phyloP scores from a whole-genome alignment of 53 echinoderm and acorn worm genomes.

The Holothuria scabra region DNA sequence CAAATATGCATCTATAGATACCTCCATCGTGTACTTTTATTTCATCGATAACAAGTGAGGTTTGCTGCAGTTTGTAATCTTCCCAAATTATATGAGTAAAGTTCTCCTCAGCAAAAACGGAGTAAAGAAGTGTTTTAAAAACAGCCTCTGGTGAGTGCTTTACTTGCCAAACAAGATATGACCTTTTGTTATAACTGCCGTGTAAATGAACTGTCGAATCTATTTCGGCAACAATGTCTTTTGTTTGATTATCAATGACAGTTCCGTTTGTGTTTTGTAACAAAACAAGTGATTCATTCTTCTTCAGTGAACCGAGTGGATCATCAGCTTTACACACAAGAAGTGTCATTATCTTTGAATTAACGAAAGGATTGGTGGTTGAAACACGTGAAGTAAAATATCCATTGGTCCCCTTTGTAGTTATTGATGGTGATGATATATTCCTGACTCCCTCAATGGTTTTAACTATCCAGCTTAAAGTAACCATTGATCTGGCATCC shows the following conservation, averaged over 20 bases:
- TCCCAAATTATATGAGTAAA: too few relatives aligned
- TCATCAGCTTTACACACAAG: conserved; percentile 4
- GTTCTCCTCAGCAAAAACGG: too few relatives aligned
- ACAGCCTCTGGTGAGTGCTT: neutral
- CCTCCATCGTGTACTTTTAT: neutral
- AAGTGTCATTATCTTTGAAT: neutral
- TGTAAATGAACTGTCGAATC: neutral
- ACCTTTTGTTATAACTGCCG: too few relatives aligned
- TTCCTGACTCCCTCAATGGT: neutral
- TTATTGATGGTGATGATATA: neutral
- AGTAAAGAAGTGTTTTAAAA: neutral
- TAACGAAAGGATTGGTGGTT: too few relatives aligned
- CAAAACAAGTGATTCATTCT: neutral
- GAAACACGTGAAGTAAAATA: neutral
- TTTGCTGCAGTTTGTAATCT: too few relatives aligned
- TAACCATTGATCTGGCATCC: neutral
- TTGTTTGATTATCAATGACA: too few relatives aligned
- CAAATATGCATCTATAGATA: neutral
- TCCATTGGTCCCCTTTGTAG: neutral
- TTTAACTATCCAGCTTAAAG: conserved; percentile 8
- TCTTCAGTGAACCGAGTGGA: neutral
- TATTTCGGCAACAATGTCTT: neutral
- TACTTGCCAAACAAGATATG: neutral
- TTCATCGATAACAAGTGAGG: neutral
- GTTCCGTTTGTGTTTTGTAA: neutral